These are phyloP conservation scores for Chaetops frenatus DNA, from an alignment of 2,113 vertebrate species.

Conservation along the genomic window DNA sequence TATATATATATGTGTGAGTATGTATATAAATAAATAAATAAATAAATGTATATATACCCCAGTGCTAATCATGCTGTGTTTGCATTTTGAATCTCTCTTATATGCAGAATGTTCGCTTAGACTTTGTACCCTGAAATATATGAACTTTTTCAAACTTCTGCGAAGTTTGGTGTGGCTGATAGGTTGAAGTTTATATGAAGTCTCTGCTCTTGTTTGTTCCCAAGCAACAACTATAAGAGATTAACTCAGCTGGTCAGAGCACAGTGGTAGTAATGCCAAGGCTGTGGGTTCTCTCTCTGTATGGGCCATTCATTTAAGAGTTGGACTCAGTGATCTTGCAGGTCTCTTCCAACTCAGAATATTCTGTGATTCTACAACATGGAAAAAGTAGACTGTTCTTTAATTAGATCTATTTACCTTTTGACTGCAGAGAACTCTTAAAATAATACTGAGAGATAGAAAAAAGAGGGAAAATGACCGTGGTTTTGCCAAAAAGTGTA, in stretches of 20 bases:
- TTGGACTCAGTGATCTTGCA: not conserved
- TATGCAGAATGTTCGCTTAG: not conserved
- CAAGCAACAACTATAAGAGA: too few relatives aligned
- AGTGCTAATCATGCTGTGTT: not conserved
- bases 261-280: not conserved
- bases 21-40: too few relatives aligned
- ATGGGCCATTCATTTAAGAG: not conserved
- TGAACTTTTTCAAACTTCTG: not conserved
- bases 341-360: not conserved
- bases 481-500: not conserved
- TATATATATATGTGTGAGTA: accelerated
- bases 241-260: not conserved
- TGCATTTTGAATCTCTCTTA: not conserved
- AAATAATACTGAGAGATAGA: not conserved
- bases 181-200: not conserved
- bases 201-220: not conserved
- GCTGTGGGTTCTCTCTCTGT: not conserved
- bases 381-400: not conserved
- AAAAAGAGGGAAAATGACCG: not conserved
- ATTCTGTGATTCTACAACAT: not conserved
- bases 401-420: not conserved
- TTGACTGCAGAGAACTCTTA: not conserved
- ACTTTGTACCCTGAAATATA: not conserved
- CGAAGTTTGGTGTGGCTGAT: not conserved
- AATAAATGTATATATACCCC: not conserved